Percentiles rank a stretch among this genome's conserved stretches.
Evolutionary conservation across 2,888 invertebrate species (phyloP).

Genomic region (Eutolmus rufibarbis): DNA sequence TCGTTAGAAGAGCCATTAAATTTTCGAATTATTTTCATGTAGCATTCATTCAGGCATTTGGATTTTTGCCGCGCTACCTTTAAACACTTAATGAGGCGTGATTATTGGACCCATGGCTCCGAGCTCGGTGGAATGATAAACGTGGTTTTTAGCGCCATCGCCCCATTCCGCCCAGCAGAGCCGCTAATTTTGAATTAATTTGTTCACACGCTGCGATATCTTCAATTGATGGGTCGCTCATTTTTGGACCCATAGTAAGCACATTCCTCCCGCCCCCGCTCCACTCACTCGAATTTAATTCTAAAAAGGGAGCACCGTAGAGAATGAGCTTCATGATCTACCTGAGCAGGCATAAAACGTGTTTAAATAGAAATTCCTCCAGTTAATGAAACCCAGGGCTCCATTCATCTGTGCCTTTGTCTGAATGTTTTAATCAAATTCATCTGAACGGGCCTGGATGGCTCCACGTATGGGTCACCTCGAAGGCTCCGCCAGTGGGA

Average conservation of each 20-base stretch:
- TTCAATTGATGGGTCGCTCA: not conserved
- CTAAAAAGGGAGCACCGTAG: not conserved
- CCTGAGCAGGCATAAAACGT: constrained; percentile 31
- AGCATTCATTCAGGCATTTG: not conserved
- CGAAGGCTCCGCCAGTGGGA: not conserved
- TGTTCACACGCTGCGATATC: constrained; percentile 35
- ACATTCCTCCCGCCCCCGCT: not conserved
- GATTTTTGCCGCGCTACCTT: not conserved
- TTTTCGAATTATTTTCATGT: not conserved
- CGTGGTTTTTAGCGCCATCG: constrained; percentile 4
- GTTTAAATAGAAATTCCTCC: constrained; percentile 27
- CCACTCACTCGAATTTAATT: not conserved
- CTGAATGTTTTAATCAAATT: constrained; percentile 40
- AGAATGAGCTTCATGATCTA: not conserved
- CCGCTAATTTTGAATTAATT: constrained; percentile 33
- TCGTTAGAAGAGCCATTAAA: not conserved
- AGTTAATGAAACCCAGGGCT: constrained; percentile 35
- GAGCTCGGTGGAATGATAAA: not conserved
- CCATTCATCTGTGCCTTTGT: constrained; percentile 30
- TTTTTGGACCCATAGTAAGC: not conserved
- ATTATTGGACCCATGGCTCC: not conserved
- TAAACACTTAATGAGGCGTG: not conserved
- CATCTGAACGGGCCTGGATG: not conserved
- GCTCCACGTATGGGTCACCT: constrained; percentile 23
- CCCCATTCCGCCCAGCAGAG: not conserved